A percentile compares a stretch with the other conserved stretches of the same genome.
Conservation (phyloP, 2,797 vertebrate species). For the Lepilemur septentrionalis region DNA sequence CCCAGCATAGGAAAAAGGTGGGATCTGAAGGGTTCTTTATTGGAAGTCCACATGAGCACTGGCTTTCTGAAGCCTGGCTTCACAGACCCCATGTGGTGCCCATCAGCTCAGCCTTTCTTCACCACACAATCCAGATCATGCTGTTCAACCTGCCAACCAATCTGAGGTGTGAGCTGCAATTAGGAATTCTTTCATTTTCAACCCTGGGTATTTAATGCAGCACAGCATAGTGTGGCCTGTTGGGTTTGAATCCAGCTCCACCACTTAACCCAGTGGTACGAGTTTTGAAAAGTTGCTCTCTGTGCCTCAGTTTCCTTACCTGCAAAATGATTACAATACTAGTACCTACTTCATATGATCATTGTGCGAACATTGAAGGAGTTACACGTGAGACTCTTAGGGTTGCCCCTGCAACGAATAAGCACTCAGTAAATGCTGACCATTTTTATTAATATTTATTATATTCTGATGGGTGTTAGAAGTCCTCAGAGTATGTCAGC, state of each 20-base stretch:
- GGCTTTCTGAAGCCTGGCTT: conserved; percentile 58
- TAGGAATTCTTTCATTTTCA: background rate
- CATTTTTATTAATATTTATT: background rate
- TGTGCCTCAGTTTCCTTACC: background rate
- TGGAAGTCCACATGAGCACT: conserved; percentile 39
- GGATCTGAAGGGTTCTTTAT: conserved; percentile 70
- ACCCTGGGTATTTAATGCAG: background rate
- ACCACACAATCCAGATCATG: background rate
- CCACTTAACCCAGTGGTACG: background rate
- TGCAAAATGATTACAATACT: background rate
- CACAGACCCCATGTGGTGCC: background rate
- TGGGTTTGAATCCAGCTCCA: background rate
- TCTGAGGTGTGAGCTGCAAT: background rate
- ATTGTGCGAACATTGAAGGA: background rate
- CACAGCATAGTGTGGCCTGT: background rate
- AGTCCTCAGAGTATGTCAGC: background rate
- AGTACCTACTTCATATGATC: background rate
- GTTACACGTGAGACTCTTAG: background rate
- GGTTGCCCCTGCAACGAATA: background rate
- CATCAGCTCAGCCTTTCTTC: background rate
- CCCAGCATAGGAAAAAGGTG: conserved; percentile 48
- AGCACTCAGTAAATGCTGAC: background rate
- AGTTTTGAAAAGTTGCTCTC: background rate
- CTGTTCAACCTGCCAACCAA: background rate
- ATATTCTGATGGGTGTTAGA: background rate